Conservation (phyloP, 2,888 invertebrate species). For the Selenia dentaria region DNA sequence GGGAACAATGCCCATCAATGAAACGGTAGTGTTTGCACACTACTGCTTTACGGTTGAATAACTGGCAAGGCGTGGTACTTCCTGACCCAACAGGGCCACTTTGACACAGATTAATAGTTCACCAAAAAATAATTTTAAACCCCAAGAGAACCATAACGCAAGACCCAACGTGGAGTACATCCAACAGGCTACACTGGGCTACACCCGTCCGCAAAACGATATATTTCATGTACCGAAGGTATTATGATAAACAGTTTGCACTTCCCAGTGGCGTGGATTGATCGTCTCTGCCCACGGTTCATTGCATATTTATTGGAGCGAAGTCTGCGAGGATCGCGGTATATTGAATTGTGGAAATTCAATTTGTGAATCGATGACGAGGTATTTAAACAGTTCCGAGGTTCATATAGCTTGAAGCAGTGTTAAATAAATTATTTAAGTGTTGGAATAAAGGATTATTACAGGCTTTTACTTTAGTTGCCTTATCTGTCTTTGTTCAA, state of each 20-base stretch:
- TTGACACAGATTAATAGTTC: no score
- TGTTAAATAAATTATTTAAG: no score
- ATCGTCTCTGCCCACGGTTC: slow-evolving; percentile 53
- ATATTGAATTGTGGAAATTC: slow-evolving; percentile 54
- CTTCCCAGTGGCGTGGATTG: slow-evolving; percentile 58
- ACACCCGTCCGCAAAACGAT: slow-evolving; percentile 29
- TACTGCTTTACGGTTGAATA: no score
- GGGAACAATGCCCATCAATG: no score
- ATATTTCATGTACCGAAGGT: slow-evolving; percentile 47
- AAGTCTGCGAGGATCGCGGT: slow-evolving; percentile 43
- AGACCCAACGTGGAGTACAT: not conserved
- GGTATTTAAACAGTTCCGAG: slow-evolving; percentile 9
- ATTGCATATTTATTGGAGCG: slow-evolving; percentile 69
- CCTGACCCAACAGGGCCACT: no score
- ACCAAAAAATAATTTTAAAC: no score
- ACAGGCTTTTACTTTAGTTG: no score
- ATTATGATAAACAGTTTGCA: slow-evolving; percentile 69
- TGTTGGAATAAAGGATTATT: no score
- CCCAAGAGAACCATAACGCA: no score
- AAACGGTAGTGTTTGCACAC: no score
- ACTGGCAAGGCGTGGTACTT: no score
- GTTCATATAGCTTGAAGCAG: not conserved
- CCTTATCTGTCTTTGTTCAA: no score
- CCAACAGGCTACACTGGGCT: not conserved
- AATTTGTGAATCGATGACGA: slow-evolving; percentile 36